phyloP scores from a whole-genome alignment of 2,113 vertebrate species.

The Riparia riparia region DNA sequence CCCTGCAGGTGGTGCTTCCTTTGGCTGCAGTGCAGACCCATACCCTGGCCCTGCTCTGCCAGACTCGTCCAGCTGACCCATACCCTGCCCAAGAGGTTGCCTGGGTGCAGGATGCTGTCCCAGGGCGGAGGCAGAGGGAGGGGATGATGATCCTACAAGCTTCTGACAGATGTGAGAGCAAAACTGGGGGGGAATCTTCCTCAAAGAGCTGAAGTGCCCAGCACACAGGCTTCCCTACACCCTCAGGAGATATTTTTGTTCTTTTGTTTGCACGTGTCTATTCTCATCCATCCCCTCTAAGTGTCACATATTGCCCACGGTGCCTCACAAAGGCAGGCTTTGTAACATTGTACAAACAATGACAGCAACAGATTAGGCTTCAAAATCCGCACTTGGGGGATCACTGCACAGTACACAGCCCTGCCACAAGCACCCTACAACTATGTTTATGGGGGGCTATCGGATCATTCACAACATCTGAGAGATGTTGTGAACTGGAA shows the following conservation, averaged over 20 bases:
- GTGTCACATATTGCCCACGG: accelerated
- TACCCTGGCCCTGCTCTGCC: not conserved
- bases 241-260: not conserved
- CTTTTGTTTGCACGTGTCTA: not conserved
- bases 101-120: not conserved
- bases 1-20: not conserved
- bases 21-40: not conserved
- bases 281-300: not conserved
- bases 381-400: not conserved
- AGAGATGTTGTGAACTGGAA: not conserved
- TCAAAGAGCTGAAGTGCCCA: not conserved
- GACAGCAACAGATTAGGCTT: not conserved
- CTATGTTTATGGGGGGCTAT: not conserved
- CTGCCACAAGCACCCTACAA: not conserved
- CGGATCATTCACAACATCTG: not conserved
- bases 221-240: not conserved
- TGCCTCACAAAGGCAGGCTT: not conserved
- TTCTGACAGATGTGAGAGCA: not conserved
- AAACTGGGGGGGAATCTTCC: not conserved
- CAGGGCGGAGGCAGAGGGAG: not conserved
- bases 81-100: not conserved
- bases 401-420: not conserved
- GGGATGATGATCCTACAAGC: accelerated
- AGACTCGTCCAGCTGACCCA: not conserved
- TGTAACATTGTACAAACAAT: not conserved